phyloP scores from a whole-genome alignment of 2,113 vertebrate genomes.

The Colossoma macropomum region DNA sequence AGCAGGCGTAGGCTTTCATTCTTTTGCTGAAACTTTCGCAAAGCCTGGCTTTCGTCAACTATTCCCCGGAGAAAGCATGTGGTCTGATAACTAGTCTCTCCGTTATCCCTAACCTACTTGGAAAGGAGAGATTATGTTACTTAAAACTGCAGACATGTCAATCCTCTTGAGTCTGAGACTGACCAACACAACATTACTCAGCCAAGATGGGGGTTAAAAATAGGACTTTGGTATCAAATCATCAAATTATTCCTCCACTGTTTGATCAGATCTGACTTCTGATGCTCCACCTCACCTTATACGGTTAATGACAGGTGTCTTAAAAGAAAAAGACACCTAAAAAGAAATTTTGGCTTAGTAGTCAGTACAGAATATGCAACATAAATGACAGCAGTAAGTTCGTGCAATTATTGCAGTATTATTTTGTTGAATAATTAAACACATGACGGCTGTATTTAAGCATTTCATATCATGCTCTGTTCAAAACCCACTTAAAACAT shows the following conservation, averaged over 20 bases:
- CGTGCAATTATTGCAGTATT: too few relatives aligned
- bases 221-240: not conserved
- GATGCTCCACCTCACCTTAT: too few relatives aligned
- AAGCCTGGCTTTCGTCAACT: not conserved
- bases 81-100: not conserved
- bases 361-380: too few relatives aligned
- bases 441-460: too few relatives aligned
- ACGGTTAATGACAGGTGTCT: too few relatives aligned
- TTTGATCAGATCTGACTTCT: not conserved
- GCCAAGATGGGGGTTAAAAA: not conserved
- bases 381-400: too few relatives aligned
- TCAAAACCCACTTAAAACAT: too few relatives aligned
- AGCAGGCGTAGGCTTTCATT: not conserved
- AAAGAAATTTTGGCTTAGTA: too few relatives aligned
- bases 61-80: not conserved
- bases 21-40: not conserved
- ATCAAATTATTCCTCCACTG: not conserved
- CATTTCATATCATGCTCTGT: too few relatives aligned
- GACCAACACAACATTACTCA: not conserved
- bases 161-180: not conserved
- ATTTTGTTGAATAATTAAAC: too few relatives aligned
- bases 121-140: not conserved
- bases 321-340: too few relatives aligned
- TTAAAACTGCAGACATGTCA: not conserved
- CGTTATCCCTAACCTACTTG: not conserved